Evolutionary conservation across 2,797 vertebrate species (phyloP), one percentile per base, ranked within the genome.

Genomic region (Cottoperca gobio): DNA sequence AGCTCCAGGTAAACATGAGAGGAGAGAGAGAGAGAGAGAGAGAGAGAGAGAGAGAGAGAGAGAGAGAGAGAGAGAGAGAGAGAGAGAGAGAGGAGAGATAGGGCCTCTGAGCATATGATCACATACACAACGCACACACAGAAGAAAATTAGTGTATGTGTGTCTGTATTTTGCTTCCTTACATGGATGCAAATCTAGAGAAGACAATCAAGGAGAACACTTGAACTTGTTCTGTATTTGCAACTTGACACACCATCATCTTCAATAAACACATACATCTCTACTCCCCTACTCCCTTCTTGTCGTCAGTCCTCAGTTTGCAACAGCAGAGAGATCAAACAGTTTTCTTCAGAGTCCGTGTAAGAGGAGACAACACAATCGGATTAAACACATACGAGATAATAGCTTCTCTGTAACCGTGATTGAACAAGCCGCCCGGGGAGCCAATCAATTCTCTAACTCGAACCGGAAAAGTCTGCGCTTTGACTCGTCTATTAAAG

Each of bases 391-490:
- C 75, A 69, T 40, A 40, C 37, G 2, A 79, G 79, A 82, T 82
- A 89, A 91, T 87, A 86, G 83, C 86, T 86, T 80, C 82, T 76
- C 73, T 88, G 81, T 81, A 81, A 60, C 70, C 81, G 75, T 78
- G 77, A 90, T 85, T 75, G 79, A 91, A 83, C 70, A 79, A 68
- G 78, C 19, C 1, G 62, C 79, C 74, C 4, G 48, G 40, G 69
- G 71, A 75, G 81, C 54, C 67, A 80, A 90, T 88, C 73, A 70
- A 89, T 91, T 86, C 75, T 46, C 70, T 64, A 48, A 83, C 82
- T 77, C 49, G 0, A 63, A 65, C 48, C 21, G 75, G 61, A 83
- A 86, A 81, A 55, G 39, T 45, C 67, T 49, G 31, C 1, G 5
- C 68, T 23, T 37, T 1, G 10, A 39, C 73, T 80, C 55, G 6